Base-by-base conservation (phyloP, 2,888 invertebrate species). In the Xylocampa areola region DNA sequence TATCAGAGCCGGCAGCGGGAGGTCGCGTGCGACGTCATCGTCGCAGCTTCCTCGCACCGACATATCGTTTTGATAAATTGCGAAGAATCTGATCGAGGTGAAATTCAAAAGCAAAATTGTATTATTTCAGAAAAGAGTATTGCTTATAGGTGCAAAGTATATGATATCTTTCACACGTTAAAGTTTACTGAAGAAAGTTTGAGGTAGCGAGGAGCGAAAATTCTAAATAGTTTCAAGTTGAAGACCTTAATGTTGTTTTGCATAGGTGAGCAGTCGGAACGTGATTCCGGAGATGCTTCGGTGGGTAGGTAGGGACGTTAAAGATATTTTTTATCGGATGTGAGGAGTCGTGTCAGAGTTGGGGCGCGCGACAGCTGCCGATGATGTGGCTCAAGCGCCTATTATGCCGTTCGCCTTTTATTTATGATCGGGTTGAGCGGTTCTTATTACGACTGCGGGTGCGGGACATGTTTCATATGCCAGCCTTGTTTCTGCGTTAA, bases 381-480 rank as follows among this genome's bases (percentile, higher is more conserved):
- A 77, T 89, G 92, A 90, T 89, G 89, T 83, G 81, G 78, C 83
- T 79, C 82, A 81, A 86, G 82, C 80, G 85, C 79, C 86, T 85
- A 85, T 88, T 86, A 87, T 86, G 85, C 83, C 82, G 77, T 77
- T 85, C 79, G 82, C 86, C 84, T 88, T 90, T 92, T 92, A 92
- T 92, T 92, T 91, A 91, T 89, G 89, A 87, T 83, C 85, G 80
- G 87, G 86, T 90, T 89, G 87, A 90, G 85, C 86, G 85, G 81
- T 85, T 86, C 89, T 90, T 91, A 91, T 90, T 91, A 87, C 89
- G 81, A 81, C 80, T 88, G 83, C 73, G 84, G 83, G 82, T 77
- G 77, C 78, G 80, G 78, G 83, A 87, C 84, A 86, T 88, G 87
- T 86, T 89, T 88, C 86, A 90, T 87, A 88, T 87, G 84, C 84